Conservation (phyloP, 2,113 vertebrate species). For the Bubalus kerabau region DNA sequence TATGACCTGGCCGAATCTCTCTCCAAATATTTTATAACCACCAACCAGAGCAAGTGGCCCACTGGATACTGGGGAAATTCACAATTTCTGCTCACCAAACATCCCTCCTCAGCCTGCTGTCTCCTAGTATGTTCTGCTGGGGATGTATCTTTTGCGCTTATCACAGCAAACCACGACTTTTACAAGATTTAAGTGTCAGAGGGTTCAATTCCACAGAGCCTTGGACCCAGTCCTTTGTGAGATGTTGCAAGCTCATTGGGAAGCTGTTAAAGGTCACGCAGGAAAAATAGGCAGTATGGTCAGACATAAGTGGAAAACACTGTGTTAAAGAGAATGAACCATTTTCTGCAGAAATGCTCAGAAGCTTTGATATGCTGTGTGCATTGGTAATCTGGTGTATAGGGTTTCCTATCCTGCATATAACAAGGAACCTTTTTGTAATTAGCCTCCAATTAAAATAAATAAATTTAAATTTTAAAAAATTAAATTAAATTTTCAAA, state of each 20-base stretch:
- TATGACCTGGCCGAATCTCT: background rate
- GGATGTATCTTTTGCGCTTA: background rate
- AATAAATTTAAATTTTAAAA: no score
- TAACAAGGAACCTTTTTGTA: background rate
- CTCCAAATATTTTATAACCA: background rate
- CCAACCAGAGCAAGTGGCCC: background rate
- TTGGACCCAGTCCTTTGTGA: background rate
- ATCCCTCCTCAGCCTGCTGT: background rate
- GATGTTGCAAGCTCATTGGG: background rate
- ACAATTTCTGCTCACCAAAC: background rate
- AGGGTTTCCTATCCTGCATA: background rate
- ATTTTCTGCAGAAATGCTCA: constrained; percentile 30
- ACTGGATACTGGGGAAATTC: background rate
- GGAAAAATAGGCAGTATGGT: background rate
- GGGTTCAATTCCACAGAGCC: constrained; percentile 12
- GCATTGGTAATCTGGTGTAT: background rate
- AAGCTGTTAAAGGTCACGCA: constrained; percentile 11
- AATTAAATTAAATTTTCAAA: background rate
- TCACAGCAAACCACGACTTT: constrained; percentile 18
- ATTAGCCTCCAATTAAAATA: no score
- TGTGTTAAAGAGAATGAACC: constrained; percentile 37
- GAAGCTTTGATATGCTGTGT: background rate
- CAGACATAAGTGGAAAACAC: constrained; percentile 18
- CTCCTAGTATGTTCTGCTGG: background rate
- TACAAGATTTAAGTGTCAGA: constrained; percentile 29